phyloP scores from a whole-genome alignment of 2,888 invertebrate species.

The Brachyptera risi region DNA sequence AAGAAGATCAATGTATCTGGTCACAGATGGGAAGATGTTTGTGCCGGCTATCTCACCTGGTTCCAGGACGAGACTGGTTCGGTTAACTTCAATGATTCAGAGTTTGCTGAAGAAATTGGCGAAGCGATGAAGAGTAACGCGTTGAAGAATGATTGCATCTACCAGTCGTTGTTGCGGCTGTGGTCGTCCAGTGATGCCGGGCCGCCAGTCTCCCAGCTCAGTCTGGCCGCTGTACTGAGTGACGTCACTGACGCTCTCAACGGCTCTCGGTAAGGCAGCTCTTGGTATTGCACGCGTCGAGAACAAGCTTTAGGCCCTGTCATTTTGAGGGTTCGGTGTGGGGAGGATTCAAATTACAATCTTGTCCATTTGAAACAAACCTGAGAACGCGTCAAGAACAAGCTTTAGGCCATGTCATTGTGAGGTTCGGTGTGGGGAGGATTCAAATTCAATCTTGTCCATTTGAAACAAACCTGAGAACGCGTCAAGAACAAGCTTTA shows the following conservation, averaged over 20 bases:
- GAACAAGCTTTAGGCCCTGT: too few relatives aligned
- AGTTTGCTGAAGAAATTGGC: slow-evolving; percentile 32
- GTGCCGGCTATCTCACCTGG: slow-evolving; percentile 36
- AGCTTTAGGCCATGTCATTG: too few relatives aligned
- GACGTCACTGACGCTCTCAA: slow-evolving; percentile 40
- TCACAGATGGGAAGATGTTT: slow-evolving; percentile 43
- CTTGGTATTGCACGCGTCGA: not conserved
- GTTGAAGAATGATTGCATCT: slow-evolving; percentile 40
- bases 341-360: too few relatives aligned
- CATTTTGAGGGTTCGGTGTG: too few relatives aligned
- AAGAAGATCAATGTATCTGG: slow-evolving; percentile 39
- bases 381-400: too few relatives aligned
- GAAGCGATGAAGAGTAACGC: slow-evolving; percentile 37
- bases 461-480: too few relatives aligned
- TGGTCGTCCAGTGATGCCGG: slow-evolving; percentile 36
- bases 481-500: too few relatives aligned
- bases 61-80: slow-evolving; percentile 17
- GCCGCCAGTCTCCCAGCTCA: slow-evolving; percentile 34
- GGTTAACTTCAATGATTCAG: slow-evolving; percentile 7
- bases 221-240: slow-evolving; percentile 36
- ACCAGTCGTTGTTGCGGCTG: slow-evolving; percentile 42
- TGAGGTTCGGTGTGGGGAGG: too few relatives aligned
- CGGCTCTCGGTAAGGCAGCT: slow-evolving; percentile 24
- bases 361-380: too few relatives aligned
- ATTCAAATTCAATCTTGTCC: too few relatives aligned